phyloP scores from a whole-genome alignment of 2,797 vertebrate species.

The Xyrichtys novacula region DNA sequence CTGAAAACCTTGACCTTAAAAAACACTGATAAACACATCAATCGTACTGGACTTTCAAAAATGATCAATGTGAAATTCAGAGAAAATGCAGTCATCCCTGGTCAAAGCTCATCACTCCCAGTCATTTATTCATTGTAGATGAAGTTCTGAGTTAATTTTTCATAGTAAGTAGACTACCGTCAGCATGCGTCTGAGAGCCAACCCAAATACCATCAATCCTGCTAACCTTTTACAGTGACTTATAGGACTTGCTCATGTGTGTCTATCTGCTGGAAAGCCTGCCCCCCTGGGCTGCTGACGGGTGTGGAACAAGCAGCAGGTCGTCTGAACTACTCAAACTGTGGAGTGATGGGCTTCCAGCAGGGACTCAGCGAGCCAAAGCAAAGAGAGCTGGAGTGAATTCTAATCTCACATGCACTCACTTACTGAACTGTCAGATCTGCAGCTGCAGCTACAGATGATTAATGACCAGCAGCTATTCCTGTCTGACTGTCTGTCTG shows the following conservation, averaged over 20 bases:
- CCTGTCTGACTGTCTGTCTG: constrained; percentile 26
- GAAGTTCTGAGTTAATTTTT: constrained; percentile 44
- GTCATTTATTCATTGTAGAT: constrained; percentile 31
- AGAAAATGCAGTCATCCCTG: background rate
- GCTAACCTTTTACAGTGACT: constrained; percentile 39
- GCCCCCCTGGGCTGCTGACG: constrained; percentile 22
- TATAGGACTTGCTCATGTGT: constrained; percentile 34
- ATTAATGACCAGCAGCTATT: constrained; percentile 50
- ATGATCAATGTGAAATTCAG: background rate
- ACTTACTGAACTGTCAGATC: constrained; percentile 16
- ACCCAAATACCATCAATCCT: constrained; percentile 58
- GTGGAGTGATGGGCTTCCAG: constrained; percentile 58
- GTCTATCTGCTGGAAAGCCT: constrained; percentile 44
- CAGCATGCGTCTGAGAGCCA: constrained; percentile 36
- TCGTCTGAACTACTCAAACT: constrained; percentile 46
- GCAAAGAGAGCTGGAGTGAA: constrained; percentile 66
- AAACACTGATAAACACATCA: too few species aligned
- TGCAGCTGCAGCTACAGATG: constrained; percentile 30
- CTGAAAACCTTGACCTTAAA: too few species aligned
- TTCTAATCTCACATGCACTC: constrained; percentile 56
- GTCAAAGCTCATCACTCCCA: constrained; percentile 13
- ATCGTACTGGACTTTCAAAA: background rate
- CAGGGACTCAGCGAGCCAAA: constrained; percentile 56
- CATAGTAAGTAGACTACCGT: constrained; percentile 46
- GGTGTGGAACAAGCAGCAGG: constrained; percentile 50